Base-by-base conservation (phyloP, 2,797 vertebrate genomes). In the Squalus acanthias region DNA sequence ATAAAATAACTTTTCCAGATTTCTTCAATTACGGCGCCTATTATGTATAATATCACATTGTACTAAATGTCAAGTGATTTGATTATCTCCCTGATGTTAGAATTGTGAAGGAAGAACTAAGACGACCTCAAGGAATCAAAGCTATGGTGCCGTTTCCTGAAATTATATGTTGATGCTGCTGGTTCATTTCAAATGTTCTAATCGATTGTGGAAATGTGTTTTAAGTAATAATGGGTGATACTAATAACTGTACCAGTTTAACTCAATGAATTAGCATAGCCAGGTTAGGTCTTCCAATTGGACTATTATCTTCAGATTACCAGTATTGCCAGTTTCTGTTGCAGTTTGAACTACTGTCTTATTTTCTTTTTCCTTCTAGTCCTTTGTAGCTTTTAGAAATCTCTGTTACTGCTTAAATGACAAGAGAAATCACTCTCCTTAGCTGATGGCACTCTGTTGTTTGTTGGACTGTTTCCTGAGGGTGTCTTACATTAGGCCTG, bases 21-120 rank as follows among this genome's bases (percentile, higher is more conserved):
- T 60, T 89, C 15, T 13, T 60, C 53, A 91, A 33, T 60, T n/a
- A 13, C 12, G 60, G 88, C 63, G 88, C 57, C 57, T 63, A 22
- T 63, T 60, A 1, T 87, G 50, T 53, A 20, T 26, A 87, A 53
- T 53, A 87, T 87, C 20, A 87, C 82, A 85, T 53, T 87, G 29
- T 63, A 91, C 57, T 63, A 91, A 91, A 91, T 91, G 57, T 63
- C 88, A 91, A 91, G 53, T 91, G 57, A 91, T 29, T 33, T 91
- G 88, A 60, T 91, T 91, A 91, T 63, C 53, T 63, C 26, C 15
- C 53, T 63, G 26, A 63, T 91, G 0, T 91, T 91, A 29, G 33
- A 33, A 63, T 63, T 91, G 53, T 60, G 63, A 91, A 91, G 8
- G 6, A 87, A 50, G 50, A 24, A 53, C 74, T 50, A 7, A 22